A percentile compares a stretch with the other conserved stretches of the same genome.
Evolutionary conservation across 2,797 vertebrate species (phyloP).

Genomic region (Kryptolebias ocellatus): DNA sequence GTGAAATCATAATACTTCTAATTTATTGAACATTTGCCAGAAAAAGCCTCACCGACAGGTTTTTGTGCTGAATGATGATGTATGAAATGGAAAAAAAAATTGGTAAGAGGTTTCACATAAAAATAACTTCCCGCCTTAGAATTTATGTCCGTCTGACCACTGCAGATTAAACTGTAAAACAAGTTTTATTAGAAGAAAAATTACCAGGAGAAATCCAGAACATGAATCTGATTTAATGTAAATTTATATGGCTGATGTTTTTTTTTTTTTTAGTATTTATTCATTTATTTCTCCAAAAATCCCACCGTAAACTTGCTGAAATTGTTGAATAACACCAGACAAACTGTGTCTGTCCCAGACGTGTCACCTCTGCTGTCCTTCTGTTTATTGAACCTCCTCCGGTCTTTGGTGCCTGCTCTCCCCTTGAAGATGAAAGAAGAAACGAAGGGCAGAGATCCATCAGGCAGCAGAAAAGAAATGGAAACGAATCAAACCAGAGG

Average conservation of each 20-base stretch:
- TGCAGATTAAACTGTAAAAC: constrained; percentile 13
- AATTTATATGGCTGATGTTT: not conserved
- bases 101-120: constrained; percentile 16
- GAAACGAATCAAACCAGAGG: constrained; percentile 22
- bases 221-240: not conserved
- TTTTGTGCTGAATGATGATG: constrained; percentile 16
- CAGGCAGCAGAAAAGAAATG: constrained; percentile 35
- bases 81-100: constrained; percentile 13
- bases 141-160: constrained; percentile 5
- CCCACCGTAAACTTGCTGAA: constrained; percentile 1
- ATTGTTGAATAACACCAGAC: constrained; percentile 7
- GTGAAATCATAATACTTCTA: constrained; percentile 32
- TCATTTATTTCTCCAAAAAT: not conserved
- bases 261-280: not conserved
- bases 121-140: constrained; percentile 11
- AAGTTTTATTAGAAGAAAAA: not conserved
- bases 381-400: constrained; percentile 30
- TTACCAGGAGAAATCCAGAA: not conserved
- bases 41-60: not conserved
- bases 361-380: constrained; percentile 34
- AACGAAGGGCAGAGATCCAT: constrained; percentile 33
- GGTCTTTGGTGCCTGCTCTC: constrained; percentile 23
- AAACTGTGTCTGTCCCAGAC: not conserved
- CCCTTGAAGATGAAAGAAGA: constrained; percentile 48
- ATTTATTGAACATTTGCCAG: constrained; percentile 32